Evolutionary conservation across 2,113 vertebrate genomes (phyloP).

Genomic region (Cathartes aura): DNA sequence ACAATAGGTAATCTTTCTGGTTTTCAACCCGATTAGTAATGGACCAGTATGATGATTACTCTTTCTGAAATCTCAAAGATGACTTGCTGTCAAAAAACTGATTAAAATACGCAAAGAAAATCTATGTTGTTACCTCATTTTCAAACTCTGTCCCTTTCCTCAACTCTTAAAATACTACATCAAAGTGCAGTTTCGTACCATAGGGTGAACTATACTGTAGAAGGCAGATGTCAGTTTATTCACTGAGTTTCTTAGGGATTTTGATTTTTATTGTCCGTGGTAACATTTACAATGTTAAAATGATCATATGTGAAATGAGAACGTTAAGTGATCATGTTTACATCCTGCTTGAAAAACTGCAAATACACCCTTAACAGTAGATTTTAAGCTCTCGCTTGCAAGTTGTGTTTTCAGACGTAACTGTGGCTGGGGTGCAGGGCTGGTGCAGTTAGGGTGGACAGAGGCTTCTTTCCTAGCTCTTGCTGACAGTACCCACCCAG

Average conservation of each 20-base stretch:
- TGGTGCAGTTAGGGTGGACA: not conserved
- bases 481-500: not conserved
- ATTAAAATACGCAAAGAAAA: not conserved
- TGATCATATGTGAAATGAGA: not conserved
- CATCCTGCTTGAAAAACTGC: not conserved
- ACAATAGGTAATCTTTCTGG: fast-evolving
- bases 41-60: fast-evolving
- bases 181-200: not conserved
- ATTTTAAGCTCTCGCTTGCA: not conserved
- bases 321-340: not conserved
- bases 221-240: not conserved
- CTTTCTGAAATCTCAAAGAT: not conserved
- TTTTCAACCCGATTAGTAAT: fast-evolving
- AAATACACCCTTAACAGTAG: not conserved
- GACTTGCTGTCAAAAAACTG: not conserved
- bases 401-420: not conserved
- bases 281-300: not conserved
- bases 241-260: not conserved
- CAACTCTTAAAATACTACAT: not conserved
- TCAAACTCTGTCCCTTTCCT: not conserved
- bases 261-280: not conserved
- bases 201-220: not conserved
- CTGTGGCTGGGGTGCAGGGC: not conserved
- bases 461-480: not conserved
- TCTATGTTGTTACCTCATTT: fast-evolving